These are phyloP conservation scores for Melikaiella ostensackeni DNA, from an alignment of 2,888 invertebrate genomes.

Conservation along the genomic window DNA sequence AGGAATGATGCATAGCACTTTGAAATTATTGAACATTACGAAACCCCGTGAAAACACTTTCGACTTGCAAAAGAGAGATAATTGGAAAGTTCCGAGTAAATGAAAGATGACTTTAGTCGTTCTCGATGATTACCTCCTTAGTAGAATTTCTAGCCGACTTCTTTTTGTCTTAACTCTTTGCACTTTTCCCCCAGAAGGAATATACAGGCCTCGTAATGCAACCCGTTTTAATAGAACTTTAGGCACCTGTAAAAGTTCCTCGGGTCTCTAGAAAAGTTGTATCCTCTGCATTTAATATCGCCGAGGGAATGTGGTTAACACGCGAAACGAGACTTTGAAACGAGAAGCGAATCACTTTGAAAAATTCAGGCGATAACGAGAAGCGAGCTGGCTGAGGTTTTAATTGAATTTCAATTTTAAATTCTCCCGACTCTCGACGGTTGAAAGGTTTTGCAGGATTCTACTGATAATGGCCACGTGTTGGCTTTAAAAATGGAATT, in stretches of 20 bases:
- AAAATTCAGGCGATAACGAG: constrained; percentile 34
- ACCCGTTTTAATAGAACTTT: constrained; percentile 9
- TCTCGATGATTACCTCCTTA: constrained; percentile 1
- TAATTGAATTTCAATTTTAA: constrained; percentile 39
- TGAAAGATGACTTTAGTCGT: background rate
- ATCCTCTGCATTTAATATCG: constrained; percentile 23
- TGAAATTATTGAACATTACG: no score
- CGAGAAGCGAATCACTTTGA: constrained; percentile 12
- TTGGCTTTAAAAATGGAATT: constrained; percentile 15
- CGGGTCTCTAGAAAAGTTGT: constrained; percentile 28
- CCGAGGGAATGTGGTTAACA: constrained; percentile 14
- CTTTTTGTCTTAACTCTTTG: background rate
- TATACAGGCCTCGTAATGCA: constrained; percentile 3
- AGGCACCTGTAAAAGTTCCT: constrained; percentile 9
- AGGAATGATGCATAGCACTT: no score
- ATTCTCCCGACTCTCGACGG: background rate
- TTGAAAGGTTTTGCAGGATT: constrained; percentile 18
- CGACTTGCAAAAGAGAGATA: no score
- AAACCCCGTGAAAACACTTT: no score
- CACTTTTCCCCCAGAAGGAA: background rate
- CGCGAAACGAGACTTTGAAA: constrained; percentile 31
- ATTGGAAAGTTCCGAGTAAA: constrained; percentile 7
- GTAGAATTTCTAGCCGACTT: constrained; percentile 3
- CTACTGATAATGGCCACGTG: constrained; percentile 9
- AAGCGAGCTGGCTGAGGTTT: constrained; percentile 21